Evolutionary conservation across 2,797 vertebrate genomes (phyloP).

Genomic region (Darevskia nairensis): DNA sequence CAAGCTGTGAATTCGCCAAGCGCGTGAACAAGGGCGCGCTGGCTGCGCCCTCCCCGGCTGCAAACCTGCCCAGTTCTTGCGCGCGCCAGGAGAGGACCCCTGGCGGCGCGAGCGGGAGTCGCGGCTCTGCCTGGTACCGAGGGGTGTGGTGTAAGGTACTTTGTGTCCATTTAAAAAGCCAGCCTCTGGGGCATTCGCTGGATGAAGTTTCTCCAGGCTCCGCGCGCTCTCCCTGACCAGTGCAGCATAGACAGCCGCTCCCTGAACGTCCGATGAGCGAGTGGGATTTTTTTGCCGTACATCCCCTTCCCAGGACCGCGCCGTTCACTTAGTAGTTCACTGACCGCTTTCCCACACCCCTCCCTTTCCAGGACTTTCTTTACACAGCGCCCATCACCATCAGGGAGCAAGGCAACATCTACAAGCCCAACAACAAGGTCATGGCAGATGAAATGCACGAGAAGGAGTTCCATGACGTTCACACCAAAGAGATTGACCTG

Average conservation of each 20-base stretch:
- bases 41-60: slow-evolving; percentile 36
- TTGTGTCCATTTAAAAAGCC: slow-evolving; percentile 81
- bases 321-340: neutral
- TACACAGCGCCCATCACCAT: slow-evolving; percentile 92
- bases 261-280: neutral
- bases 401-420: slow-evolving; percentile 97
- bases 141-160: slow-evolving; percentile 86
- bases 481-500: slow-evolving; percentile 98
- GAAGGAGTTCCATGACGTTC: slow-evolving; percentile 89
- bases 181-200: slow-evolving; percentile 73
- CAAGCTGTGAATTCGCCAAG: neutral
- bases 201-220: slow-evolving; percentile 62
- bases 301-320: slow-evolving; percentile 17
- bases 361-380: slow-evolving; percentile 85
- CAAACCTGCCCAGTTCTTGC: neutral
- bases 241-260: slow-evolving; percentile 8
- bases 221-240: slow-evolving; percentile 10
- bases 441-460: slow-evolving; percentile 95
- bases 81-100: slow-evolving; percentile 77
- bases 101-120: slow-evolving; percentile 79
- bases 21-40: neutral
- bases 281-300: neutral
- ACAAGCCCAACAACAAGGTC: slow-evolving; percentile 97
- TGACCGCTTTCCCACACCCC: slow-evolving; percentile 27
- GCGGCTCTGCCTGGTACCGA: slow-evolving; percentile 73